Base-by-base conservation (phyloP, 2,113 vertebrate species). In the human region DNA sequence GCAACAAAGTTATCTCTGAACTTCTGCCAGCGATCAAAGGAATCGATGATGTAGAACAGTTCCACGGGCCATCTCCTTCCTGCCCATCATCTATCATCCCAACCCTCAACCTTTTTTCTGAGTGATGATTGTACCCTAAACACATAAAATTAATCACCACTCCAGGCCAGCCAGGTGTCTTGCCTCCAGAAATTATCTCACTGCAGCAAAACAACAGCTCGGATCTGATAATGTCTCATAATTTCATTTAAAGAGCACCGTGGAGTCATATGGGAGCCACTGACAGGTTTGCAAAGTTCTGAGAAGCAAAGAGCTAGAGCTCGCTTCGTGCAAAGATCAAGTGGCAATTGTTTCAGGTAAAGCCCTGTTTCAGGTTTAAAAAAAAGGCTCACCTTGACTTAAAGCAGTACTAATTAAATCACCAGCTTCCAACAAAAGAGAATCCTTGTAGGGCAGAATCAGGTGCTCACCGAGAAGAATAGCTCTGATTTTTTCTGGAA, bases 51-150 rank as follows among this genome's bases (percentile, higher is more conserved):
- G 99, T 99, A 99, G 99, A 99, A 99, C 99, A 99, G 99, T 99
- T 99, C 99, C 99, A 99, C 98, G 98, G 99, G 99, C 99, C 99
- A 99, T 99, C 99, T 99, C 99, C 99, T 99, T 99, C 99, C 99
- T 98, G 98, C 98, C 98, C 98, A 10, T 98, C 99, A 99, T 99
- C 99, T 98, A 99, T 99, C 99, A 99, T 98, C 98, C 97, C 96
- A 98, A 98, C 98, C 98, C 98, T 99, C 99, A 98, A 98, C 99
- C 99, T 99, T 98, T 99, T 64, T 99, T 99, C 99, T 98, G 98
- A 98, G 98, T 98, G 98, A 99, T 99, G 99, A 99, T 98, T 99
- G 99, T 98, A 99, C 99, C 99, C 99, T 99, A 99, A 99, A 99
- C 99, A 99, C 99, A 98, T 99, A 98, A 99, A 99, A 99, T 99